A percentile compares a stretch with the other conserved stretches of the same genome.
These are phyloP conservation scores for Lithophane socia DNA, from an alignment of 2,888 invertebrate species.

Conservation along the genomic window DNA sequence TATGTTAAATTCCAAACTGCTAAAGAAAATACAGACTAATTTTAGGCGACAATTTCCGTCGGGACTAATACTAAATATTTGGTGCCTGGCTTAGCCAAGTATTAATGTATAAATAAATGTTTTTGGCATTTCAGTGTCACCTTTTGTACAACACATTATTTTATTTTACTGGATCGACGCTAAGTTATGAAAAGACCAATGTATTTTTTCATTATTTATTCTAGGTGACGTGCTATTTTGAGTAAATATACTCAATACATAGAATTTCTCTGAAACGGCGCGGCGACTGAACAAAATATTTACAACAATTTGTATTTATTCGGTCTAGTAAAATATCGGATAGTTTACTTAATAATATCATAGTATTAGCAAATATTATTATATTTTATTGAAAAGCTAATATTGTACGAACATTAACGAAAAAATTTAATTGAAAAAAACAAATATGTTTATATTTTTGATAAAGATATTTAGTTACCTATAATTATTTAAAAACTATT, in stretches of 20 bases:
- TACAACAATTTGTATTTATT: not conserved
- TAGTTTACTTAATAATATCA: conserved; percentile 22
- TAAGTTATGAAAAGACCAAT: not conserved
- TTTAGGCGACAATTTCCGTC: not conserved
- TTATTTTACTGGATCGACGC: conserved; percentile 21
- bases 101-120: not conserved
- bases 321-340: conserved; percentile 31
- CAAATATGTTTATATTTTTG: conserved; percentile 27
- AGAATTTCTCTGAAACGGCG: not conserved
- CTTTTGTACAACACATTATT: conserved; percentile 1
- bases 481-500: conserved; percentile 19
- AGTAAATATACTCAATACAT: not conserved
- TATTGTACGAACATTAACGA: conserved; percentile 3
- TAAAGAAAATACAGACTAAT: conserved; percentile 4
- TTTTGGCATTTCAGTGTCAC: conserved; percentile 2
- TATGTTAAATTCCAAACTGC: not conserved
- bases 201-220: not conserved
- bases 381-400: conserved; percentile 14
- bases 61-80: not conserved
- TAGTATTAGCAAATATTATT: conserved; percentile 6
- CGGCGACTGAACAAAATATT: not conserved
- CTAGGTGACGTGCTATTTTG: not conserved
- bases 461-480: conserved; percentile 24
- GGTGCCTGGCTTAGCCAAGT: not conserved
- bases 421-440: conserved; percentile 7